Base-by-base conservation (phyloP, 2,888 invertebrate genomes). In the Punctoribates punctum region DNA sequence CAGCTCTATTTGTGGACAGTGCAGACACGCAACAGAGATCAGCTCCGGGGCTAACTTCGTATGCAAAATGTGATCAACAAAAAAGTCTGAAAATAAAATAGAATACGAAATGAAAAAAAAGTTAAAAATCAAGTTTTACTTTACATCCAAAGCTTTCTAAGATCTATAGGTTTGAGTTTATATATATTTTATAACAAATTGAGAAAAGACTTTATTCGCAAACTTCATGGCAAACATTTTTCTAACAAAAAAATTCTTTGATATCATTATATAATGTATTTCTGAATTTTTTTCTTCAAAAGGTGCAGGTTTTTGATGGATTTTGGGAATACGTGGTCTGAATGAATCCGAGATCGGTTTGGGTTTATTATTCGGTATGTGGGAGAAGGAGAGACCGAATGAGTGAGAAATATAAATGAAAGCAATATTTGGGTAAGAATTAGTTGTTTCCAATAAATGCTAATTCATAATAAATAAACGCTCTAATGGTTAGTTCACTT, bases 391-490 rank as follows among this genome's bases (percentile, higher is more conserved):
- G 4, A 4, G 60, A 15, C 25, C 1, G 57, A 5, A 29, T 29
- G 5, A 65, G 70, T 23, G 38, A 42, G n/a, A 15, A 23, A n/a
- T 23, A 70, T 23, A 38, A 65, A 65, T 65, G 65, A 65, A 65
- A 65, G 65, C 65, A 65, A 65, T 34, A 27, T 62, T 62, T 25
- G 11, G 29, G 62, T 62, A 62, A 62, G n/a, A 62, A 29, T 62
- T 29, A 17, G 38, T 67, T 34, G 67, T 67, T 62, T 38, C 38
- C 34, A 70, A 70, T 70, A 42, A 65, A 70, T 70, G 70, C 42
- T 70, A 70, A 70, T 70, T 65, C 15, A 46, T 70, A 70, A 38
- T 70, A 70, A 70, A 70, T 70, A 70, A 70, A 70, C 70, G 70
- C 70, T 38, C 38, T 15, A 70, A 70, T 70, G 70, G 70, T n/a